Percentiles rank a stretch among this genome's conserved stretches.
These are phyloP conservation scores for Cassiopea xamachana DNA, from an alignment of 30 jellyfish, hydroid and myxozoan species.

Conservation along the genomic window DNA sequence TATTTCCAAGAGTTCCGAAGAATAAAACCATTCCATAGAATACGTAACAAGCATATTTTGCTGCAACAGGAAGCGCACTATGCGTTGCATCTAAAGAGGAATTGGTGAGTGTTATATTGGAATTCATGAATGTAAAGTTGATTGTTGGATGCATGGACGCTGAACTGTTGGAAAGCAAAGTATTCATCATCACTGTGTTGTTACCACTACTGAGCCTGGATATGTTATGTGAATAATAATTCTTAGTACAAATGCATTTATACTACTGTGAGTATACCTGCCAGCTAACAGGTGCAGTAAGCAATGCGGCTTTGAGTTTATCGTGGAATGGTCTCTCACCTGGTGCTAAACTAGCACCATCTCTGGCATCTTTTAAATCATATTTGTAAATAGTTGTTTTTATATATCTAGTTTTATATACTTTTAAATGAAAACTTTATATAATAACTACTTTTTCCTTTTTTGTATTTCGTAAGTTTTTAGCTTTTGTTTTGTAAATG, in stretches of 20 bases:
- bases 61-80: neutral
- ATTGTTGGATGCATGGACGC: neutral
- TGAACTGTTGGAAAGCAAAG: neutral
- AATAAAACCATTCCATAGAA: constrained; percentile 34
- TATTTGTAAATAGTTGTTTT: too few species aligned
- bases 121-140: neutral
- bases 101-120: neutral
- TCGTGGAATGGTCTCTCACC: too few species aligned
- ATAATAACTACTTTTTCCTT: too few species aligned
- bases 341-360: too few species aligned
- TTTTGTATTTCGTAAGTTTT: too few species aligned
- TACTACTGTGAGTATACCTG: neutral
- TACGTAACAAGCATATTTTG: constrained; percentile 12
- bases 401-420: too few species aligned
- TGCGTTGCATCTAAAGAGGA: neutral
- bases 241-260: neutral
- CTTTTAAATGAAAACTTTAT: too few species aligned
- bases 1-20: constrained; percentile 62
- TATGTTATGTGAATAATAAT: neutral
- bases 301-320: too few species aligned
- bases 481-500: too few species aligned
- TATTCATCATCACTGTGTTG: neutral
- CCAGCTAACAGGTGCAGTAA: neutral
- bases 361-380: too few species aligned
- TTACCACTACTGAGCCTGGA: neutral